These are phyloP conservation scores for Paralvinella palmiformis DNA, from an alignment of 1,140 invertebrate species.

Conservation along the genomic window DNA sequence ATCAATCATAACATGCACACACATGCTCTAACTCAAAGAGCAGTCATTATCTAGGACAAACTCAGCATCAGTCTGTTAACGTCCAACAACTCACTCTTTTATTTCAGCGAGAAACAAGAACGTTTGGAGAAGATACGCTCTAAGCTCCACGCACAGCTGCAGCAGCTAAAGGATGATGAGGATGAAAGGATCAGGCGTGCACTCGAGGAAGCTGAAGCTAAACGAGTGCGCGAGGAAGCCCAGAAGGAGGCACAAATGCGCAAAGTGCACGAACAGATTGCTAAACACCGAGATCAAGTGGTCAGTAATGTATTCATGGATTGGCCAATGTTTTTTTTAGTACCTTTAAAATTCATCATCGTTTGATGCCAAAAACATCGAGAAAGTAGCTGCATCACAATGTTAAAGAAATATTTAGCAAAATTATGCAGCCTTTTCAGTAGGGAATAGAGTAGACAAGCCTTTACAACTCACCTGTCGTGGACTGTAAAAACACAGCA, in stretches of 20 bases:
- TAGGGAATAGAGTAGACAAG: no score
- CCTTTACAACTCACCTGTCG: no score
- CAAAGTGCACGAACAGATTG: constrained; percentile 27
- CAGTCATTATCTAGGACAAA: no score
- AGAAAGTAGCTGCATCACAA: no score
- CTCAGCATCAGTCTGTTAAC: background rate
- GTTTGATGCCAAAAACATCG: no score
- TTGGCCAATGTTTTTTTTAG: no score
- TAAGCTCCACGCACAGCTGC: constrained; percentile 42
- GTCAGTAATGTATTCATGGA: constrained; percentile 19
- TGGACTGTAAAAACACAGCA: no score
- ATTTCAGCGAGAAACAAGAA: constrained; percentile 40
- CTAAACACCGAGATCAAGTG: constrained; percentile 36
- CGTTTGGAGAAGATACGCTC: constrained; percentile 40
- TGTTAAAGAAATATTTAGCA: no score
- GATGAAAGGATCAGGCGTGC: constrained; percentile 40
- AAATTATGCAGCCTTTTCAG: no score
- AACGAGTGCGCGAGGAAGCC: constrained; percentile 34
- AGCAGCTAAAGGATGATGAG: constrained; percentile 42
- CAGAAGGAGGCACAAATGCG: constrained; percentile 34
- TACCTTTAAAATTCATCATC: no score
- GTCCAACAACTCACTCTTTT: background rate
- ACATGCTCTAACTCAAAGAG: no score
- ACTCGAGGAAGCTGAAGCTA: constrained; percentile 38
- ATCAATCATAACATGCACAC: no score